Base-by-base conservation (phyloP, 2,888 invertebrate genomes). In the Seira ritae region DNA sequence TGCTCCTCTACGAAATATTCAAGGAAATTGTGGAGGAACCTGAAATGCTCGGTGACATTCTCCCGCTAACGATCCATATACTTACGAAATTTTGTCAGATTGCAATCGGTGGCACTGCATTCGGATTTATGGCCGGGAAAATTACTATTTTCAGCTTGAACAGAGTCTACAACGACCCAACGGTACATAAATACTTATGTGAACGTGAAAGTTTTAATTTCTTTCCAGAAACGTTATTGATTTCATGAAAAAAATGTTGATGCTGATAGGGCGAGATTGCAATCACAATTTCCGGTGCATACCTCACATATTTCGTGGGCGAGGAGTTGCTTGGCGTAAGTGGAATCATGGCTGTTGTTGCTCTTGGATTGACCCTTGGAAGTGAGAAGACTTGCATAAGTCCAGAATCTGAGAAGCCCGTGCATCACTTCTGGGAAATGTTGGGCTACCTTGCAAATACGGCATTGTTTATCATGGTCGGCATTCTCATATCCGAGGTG, bases 381-480 rank as follows among this genome's bases (percentile, higher is more conserved):
- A 89, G 90, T 6, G 90, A 91, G 82, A 89, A 90, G 72, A 91
- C 91, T 22, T 90, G 90, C 86, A 90, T 91, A 78, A 91, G 91
- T 76, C 91, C 91, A 0, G 91, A 91, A 87, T 91, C 91, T 10
- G 91, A 92, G 67, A 89, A 89, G 17, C 90, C 90, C 31, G 87
- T 91, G 15, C 90, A 91, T 87, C 91, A 91, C 90, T 91, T 91
- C 84, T 92, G 92, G 92, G 91, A 91, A 86, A 90, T 91, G 73
- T 81, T 92, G 65, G 91, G 91, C 1, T 92, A 79, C 86, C 89
- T 91, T 84, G 91, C 91, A 10, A 94, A 94, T 87, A 93, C 93
- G 0, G 89, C 93, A 17, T 91, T 94, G 67, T 94, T 94, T 84
- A 92, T 93, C 0, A 92, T 94, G 90, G 92, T 93, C 0, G 93